phyloP scores from a whole-genome alignment of 1,140 invertebrate genomes.

The Globodera rostochiensis region DNA sequence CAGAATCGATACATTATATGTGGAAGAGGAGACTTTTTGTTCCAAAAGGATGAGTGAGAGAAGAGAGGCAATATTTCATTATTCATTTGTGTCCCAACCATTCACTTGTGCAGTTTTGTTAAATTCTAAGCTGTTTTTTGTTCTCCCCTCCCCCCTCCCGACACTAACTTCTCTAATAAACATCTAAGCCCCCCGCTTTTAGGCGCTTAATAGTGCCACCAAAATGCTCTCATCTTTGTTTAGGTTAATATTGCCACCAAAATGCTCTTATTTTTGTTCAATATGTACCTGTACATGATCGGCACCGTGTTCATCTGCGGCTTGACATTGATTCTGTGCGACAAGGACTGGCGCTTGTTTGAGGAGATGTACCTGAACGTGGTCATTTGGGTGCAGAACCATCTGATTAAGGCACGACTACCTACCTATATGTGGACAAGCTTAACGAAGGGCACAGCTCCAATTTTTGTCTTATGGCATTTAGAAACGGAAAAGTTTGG shows the following conservation, averaged over 20 bases:
- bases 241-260: background rate
- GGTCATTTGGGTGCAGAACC: constrained; percentile 30
- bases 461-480: constrained; percentile 1
- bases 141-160: no score
- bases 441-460: background rate
- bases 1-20: no score
- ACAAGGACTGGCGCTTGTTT: constrained; percentile 27
- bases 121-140: no score
- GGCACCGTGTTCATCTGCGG: constrained; percentile 26
- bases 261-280: constrained; percentile 31
- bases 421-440: background rate
- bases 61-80: no score
- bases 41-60: no score
- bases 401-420: constrained; percentile 17
- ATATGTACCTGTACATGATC: constrained; percentile 32
- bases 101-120: no score
- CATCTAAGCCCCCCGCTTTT: background rate
- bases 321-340: constrained; percentile 37
- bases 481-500: background rate
- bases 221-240: constrained; percentile 30
- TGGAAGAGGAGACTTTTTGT: no score
- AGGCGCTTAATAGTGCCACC: background rate
- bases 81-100: no score
- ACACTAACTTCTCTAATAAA: no score
- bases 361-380: constrained; percentile 32